Evolutionary conservation across 2,797 vertebrate genomes (phyloP).

Genomic region (Manis crassicaudata): DNA sequence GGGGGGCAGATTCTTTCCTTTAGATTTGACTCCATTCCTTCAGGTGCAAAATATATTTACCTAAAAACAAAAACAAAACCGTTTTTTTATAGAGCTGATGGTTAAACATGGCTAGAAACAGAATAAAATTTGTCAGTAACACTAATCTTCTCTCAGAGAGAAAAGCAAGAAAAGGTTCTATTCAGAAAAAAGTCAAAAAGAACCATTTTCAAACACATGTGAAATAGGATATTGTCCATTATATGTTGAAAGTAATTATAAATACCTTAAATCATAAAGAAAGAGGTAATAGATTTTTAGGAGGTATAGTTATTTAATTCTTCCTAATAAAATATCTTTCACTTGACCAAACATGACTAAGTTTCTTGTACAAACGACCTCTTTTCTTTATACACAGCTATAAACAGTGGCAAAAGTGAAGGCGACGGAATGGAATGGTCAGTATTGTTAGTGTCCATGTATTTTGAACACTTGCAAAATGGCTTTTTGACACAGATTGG

Average conservation of each 20-base stretch:
- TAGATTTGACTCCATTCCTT: neutral
- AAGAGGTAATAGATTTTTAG: neutral
- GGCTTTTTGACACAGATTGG: neutral
- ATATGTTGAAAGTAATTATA: neutral
- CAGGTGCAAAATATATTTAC: neutral
- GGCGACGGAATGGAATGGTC: neutral
- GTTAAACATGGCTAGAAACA: neutral
- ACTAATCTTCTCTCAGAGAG: neutral
- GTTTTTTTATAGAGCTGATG: neutral
- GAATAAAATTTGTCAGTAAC: neutral
- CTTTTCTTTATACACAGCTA: neutral
- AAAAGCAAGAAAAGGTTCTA: neutral
- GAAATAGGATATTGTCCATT: neutral
- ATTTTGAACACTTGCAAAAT: neutral
- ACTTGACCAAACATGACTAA: neutral
- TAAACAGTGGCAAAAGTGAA: neutral
- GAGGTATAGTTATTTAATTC: neutral
- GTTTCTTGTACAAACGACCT: neutral
- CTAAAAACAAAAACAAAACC: neutral
- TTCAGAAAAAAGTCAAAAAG: neutral
- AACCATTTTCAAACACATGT: neutral
- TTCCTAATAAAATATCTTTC: conserved; percentile 16
- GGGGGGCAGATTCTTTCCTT: neutral
- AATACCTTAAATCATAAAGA: neutral
- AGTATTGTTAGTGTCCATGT: neutral